These are phyloP conservation scores for Nemurella pictetii DNA, from an alignment of 2,888 invertebrate species.

Conservation along the genomic window DNA sequence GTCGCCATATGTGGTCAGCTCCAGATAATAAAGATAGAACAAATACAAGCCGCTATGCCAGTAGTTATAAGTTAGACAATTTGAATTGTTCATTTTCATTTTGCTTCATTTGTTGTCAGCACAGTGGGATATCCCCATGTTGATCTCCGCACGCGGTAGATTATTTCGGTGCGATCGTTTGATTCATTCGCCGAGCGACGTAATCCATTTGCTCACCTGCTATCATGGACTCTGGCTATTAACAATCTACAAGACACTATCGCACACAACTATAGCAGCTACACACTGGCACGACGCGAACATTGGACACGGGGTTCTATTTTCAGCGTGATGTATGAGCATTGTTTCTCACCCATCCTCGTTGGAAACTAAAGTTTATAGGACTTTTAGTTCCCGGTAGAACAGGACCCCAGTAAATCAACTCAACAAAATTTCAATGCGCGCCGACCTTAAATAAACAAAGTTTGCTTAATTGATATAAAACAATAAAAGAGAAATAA, in stretches of 20 bases:
- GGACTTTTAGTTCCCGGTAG: background rate
- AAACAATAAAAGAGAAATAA: background rate
- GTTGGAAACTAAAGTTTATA: background rate
- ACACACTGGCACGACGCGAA: background rate
- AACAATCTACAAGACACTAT: constrained; percentile 2
- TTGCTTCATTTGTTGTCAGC: constrained; percentile 28
- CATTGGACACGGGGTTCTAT: background rate
- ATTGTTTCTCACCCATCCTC: background rate
- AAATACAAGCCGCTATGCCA: background rate
- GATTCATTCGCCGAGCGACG: background rate
- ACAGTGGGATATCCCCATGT: constrained; percentile 22
- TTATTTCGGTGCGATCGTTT: constrained; percentile 24
- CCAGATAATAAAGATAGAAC: constrained; percentile 28
- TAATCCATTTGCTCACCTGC: constrained; percentile 15
- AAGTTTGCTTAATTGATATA: background rate
- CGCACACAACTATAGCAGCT: background rate
- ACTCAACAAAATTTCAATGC: background rate
- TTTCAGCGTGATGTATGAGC: background rate
- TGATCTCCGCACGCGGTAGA: constrained; percentile 7
- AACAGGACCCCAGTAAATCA: background rate
- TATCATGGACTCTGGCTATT: background rate
- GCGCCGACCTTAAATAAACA: background rate
- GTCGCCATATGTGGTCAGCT: constrained; percentile 18
- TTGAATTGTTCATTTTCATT: constrained; percentile 5
- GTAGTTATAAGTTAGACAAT: constrained; percentile 13